These are phyloP conservation scores for Notothenia rossii DNA, from an alignment of 2,113 vertebrate genomes.

Conservation along the genomic window DNA sequence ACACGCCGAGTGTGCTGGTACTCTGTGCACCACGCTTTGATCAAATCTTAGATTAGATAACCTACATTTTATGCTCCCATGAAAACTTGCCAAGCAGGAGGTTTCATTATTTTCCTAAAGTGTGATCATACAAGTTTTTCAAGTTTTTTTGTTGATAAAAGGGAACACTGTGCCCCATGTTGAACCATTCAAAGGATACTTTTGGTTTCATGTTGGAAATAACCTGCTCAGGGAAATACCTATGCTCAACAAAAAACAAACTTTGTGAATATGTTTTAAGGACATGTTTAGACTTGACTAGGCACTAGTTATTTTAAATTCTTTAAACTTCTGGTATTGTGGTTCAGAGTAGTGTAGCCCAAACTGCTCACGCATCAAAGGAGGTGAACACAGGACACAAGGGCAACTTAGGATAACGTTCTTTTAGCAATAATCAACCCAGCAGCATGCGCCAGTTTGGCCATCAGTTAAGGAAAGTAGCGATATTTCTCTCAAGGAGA, in stretches of 20 bases:
- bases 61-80: background rate
- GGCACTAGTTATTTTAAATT: background rate
- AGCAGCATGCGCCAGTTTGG: background rate
- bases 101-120: background rate
- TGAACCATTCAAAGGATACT: rapidly evolving
- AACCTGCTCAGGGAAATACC: background rate
- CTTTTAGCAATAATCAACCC: background rate
- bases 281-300: conserved; percentile 9
- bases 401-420: background rate
- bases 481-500: background rate
- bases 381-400: background rate
- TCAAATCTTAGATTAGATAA: conserved; percentile 16
- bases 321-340: background rate
- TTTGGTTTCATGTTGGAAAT: conserved; percentile 24
- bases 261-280: background rate
- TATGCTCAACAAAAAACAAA: background rate
- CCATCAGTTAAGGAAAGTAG: background rate
- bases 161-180: background rate
- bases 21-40: background rate
- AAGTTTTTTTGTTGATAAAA: background rate
- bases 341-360: background rate
- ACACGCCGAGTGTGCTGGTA: background rate
- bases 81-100: background rate
- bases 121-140: conserved; percentile 51
- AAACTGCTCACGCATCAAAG: background rate